phyloP scores from a whole-genome alignment of 2,888 invertebrate genomes.

The Chymomyza fuscimana region DNA sequence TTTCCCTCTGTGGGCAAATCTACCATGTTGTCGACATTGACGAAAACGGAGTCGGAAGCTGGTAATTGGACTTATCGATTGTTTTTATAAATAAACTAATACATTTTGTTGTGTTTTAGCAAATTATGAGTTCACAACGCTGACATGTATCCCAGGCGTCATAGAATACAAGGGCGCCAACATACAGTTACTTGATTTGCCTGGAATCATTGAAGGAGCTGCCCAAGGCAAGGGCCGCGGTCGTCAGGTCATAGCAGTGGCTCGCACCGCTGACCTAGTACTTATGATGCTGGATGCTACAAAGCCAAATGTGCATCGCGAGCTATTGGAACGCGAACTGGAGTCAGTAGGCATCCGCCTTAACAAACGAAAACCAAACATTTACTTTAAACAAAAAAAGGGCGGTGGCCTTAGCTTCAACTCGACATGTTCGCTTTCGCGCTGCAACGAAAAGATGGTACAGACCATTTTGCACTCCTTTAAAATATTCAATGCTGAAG shows the following conservation, averaged over 20 bases:
- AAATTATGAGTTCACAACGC: conserved; percentile 98
- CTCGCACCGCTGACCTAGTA: conserved; percentile 97
- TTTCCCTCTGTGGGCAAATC: conserved; percentile 94
- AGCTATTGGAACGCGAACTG: conserved; percentile 94
- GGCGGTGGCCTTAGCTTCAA: conserved; percentile 98
- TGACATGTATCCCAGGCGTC: conserved; percentile 99
- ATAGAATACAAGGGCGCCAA: conserved; percentile 99
- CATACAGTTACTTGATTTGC: conserved; percentile 98
- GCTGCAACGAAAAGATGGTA: conserved; percentile 97
- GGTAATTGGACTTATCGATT: conserved; percentile 30
- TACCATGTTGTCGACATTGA: conserved; percentile 95
- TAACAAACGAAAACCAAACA: conserved; percentile 97
- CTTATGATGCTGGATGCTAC: conserved; percentile 99
- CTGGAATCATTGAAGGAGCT: conserved; percentile 99
- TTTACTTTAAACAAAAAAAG: conserved; percentile 98
- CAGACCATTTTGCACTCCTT: conserved; percentile 99
- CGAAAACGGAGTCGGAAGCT: conserved; percentile 97
- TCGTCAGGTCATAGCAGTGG: conserved; percentile 98
- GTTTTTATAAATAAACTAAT: not conserved
- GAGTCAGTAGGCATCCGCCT: conserved; percentile 98
- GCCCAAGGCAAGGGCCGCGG: conserved; percentile 96
- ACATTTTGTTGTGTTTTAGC: conserved; percentile 80
- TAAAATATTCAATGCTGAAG: conserved; percentile 97
- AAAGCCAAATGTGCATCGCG: conserved; percentile 97
- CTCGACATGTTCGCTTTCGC: conserved; percentile 94